These are phyloP conservation scores for Baryphthengus martii DNA, from an alignment of 2,113 vertebrate species.

Conservation along the genomic window DNA sequence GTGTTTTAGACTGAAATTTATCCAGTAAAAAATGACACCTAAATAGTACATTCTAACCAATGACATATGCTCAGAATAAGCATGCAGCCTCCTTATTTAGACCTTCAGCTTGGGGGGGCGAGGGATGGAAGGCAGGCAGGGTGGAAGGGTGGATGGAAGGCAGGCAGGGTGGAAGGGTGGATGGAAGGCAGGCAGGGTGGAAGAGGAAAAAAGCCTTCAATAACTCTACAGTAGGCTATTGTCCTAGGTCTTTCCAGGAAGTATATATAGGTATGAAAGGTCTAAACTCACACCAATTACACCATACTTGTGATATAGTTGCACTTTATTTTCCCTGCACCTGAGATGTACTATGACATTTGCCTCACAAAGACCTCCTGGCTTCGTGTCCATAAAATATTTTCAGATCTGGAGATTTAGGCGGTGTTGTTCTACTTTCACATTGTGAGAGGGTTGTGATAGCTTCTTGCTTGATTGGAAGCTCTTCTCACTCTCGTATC, in stretches of 20 bases:
- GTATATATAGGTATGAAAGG: background rate
- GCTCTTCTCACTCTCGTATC: background rate
- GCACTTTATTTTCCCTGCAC: background rate
- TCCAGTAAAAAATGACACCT: background rate
- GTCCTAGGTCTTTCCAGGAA: background rate
- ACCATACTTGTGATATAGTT: background rate
- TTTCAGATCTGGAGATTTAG: background rate
- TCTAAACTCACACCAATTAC: background rate
- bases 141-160: too few relatives aligned
- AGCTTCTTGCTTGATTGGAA: background rate
- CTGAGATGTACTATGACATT: background rate
- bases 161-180: background rate
- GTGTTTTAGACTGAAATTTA: background rate
- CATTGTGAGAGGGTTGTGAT: background rate
- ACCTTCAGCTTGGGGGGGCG: background rate
- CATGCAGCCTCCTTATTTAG: background rate
- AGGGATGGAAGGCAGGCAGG: background rate
- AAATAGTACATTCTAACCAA: background rate
- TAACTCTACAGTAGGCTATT: background rate
- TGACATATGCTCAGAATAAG: background rate
- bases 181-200: too few relatives aligned
- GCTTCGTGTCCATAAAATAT: background rate
- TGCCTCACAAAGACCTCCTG: background rate
- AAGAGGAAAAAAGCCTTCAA: accelerated
- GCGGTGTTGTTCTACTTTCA: background rate